Evolutionary conservation across 2,113 vertebrate species (phyloP).

Genomic region (Gobiocypris rarus): DNA sequence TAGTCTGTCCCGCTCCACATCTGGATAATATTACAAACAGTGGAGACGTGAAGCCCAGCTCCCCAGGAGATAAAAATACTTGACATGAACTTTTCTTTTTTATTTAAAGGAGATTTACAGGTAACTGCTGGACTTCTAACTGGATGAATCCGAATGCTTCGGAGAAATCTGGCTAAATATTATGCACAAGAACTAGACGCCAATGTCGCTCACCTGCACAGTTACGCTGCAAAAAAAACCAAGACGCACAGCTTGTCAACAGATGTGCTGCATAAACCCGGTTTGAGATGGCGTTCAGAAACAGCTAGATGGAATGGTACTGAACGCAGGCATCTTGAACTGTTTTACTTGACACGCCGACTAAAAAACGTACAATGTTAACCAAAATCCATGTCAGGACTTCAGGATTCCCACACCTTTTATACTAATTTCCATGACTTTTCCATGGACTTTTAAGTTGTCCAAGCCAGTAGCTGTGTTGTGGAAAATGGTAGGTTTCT

Average conservation of each 20-base stretch:
- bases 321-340: neutral
- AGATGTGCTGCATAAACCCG: constrained; percentile 48
- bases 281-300: neutral
- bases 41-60: constrained; percentile 69
- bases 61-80: constrained; percentile 70
- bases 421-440: neutral
- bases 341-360: neutral
- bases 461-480: neutral
- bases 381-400: neutral
- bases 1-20: constrained; percentile 67
- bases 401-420: neutral
- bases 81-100: constrained; percentile 62
- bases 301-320: neutral
- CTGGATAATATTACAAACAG: constrained; percentile 78
- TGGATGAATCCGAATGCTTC: neutral
- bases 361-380: too few relatives aligned
- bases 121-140: constrained; percentile 1
- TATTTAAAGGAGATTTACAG: constrained; percentile 38
- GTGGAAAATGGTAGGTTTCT: neutral
- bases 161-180: neutral
- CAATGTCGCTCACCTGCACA: neutral
- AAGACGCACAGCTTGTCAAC: constrained; percentile 55
- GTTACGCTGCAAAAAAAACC: neutral
- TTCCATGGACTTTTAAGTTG: neutral
- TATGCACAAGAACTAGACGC: neutral